Evolutionary conservation across 2,797 vertebrate species (phyloP).

Genomic region (Tauraco hartlaubi): DNA sequence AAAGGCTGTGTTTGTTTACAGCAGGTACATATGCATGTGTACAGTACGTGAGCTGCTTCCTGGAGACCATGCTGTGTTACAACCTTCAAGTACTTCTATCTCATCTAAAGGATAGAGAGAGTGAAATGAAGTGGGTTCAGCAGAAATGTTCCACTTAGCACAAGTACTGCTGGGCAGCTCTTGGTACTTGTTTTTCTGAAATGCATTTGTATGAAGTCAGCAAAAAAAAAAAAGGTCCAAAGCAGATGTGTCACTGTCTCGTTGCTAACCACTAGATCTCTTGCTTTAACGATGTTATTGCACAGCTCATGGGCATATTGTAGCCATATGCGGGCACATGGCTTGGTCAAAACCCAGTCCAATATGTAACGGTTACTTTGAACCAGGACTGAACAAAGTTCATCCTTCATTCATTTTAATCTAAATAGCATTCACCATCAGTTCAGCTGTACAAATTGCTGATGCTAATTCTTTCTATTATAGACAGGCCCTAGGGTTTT

Average conservation of each 20-base stretch:
- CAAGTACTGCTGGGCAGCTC: background rate
- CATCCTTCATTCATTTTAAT: background rate
- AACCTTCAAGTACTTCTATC: background rate
- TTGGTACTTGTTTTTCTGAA: background rate
- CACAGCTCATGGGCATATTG: background rate
- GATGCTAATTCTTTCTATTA: background rate
- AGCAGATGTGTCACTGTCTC: background rate
- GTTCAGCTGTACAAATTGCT: conserved; percentile 1
- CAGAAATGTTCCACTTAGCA: background rate
- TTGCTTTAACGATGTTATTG: background rate
- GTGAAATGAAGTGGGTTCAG: background rate
- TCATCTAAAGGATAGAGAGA: background rate
- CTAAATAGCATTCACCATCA: background rate
- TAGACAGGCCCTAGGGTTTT: background rate
- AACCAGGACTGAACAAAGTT: background rate
- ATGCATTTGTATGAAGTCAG: background rate
- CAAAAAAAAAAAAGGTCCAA: background rate
- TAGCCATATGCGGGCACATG: background rate
- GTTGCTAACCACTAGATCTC: background rate
- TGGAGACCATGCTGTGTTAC: background rate
- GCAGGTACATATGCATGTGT: background rate
- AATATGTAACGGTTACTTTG: background rate
- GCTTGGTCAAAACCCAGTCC: background rate
- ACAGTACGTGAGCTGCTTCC: background rate
- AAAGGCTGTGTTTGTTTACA: background rate